phyloP scores from a whole-genome alignment of 35 echinoderm and acorn worm genomes.

The Ptychodera flava region DNA sequence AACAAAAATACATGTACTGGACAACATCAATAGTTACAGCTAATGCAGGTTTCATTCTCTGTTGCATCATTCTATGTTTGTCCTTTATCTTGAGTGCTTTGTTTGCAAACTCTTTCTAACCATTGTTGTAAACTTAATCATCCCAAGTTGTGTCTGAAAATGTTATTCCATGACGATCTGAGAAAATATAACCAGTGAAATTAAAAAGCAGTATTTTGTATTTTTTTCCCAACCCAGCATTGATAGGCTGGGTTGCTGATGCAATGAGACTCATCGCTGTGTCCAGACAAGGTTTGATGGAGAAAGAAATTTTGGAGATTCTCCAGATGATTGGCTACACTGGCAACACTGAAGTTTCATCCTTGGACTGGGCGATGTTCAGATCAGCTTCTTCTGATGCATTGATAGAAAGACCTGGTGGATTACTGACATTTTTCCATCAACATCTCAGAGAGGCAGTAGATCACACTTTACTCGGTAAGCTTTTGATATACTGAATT shows the following conservation, averaged over 20 bases:
- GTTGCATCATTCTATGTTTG: too few species aligned
- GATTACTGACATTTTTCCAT: slow-evolving; percentile 78
- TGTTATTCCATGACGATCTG: too few species aligned
- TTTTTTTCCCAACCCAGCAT: too few species aligned
- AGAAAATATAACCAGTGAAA: too few species aligned
- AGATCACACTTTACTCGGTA: slow-evolving; percentile 72
- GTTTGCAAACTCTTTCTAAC: too few species aligned
- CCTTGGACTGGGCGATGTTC: slow-evolving; percentile 85
- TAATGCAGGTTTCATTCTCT: too few species aligned
- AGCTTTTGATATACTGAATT: slow-evolving; percentile 1
- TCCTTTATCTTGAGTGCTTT: too few species aligned
- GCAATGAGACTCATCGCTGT: slow-evolving; percentile 67
- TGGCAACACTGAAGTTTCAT: slow-evolving; percentile 44
- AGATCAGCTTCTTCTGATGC: slow-evolving; percentile 79
- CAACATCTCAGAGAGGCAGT: slow-evolving; percentile 86
- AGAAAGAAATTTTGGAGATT: slow-evolving; percentile 49
- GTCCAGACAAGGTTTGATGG: slow-evolving; percentile 79
- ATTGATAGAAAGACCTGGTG: slow-evolving; percentile 75
- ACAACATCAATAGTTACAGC: too few species aligned
- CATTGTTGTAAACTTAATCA: too few species aligned
- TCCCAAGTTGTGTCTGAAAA: too few species aligned
- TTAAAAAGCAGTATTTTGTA: too few species aligned
- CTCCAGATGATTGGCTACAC: slow-evolving; percentile 70
- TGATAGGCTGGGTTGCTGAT: slow-evolving; percentile 84
- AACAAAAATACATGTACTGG: too few species aligned